Percentiles rank a stretch among this genome's conserved stretches.
Conservation (phyloP, 2,888 invertebrate species). For the Agriopis marginaria region DNA sequence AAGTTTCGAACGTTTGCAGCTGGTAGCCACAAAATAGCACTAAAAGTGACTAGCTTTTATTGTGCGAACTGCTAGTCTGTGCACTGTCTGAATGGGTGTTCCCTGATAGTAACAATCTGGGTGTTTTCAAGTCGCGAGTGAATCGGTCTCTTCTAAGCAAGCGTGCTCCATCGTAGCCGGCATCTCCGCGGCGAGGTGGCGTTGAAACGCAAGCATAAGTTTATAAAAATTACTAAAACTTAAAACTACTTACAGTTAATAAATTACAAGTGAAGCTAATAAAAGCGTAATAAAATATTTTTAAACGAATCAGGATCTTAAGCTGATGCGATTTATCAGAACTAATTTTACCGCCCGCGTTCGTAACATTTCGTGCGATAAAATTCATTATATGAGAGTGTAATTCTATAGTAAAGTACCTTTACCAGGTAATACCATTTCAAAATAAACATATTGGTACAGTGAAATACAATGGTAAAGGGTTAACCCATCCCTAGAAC, state of each 20-base stretch:
- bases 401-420: conserved; percentile 1
- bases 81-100: no score
- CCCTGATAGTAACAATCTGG: no score
- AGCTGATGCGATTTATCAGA: conserved; percentile 5
- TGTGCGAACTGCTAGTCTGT: no score
- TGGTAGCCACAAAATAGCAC: no score
- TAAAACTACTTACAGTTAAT: not conserved
- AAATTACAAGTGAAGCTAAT: not conserved
- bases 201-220: no score
- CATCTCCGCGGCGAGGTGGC: no score
- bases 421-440: conserved; percentile 6
- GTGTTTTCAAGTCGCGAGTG: no score
- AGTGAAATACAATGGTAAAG: not conserved
- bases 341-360: conserved; percentile 5
- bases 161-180: no score
- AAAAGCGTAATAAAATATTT: not conserved
- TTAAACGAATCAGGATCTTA: not conserved
- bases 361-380: conserved; percentile 1
- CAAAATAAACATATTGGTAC: not conserved
- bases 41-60: no score
- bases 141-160: no score
- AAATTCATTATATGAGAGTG: conserved; percentile 2
- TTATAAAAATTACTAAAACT: no score
- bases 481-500: conserved; percentile 2
- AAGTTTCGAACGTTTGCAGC: no score